Percentiles rank a stretch among this genome's conserved stretches.
phyloP scores from a whole-genome alignment of 2,113 vertebrate species.

The Laticauda colubrina region DNA sequence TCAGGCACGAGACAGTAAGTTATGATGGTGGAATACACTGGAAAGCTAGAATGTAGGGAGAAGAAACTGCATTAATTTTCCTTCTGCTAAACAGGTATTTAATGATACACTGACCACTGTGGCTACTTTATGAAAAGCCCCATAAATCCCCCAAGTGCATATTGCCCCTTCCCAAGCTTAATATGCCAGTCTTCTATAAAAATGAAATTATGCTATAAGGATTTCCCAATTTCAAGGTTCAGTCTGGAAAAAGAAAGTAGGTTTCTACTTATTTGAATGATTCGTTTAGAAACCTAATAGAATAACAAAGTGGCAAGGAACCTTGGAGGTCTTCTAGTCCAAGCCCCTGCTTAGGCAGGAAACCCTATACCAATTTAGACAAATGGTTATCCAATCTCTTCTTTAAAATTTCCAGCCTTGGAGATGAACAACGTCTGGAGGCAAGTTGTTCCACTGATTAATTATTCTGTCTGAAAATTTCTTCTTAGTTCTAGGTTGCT shows the following conservation, averaged over 20 bases:
- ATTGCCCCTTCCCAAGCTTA: background rate
- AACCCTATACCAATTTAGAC: too few species aligned
- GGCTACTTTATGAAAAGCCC: background rate
- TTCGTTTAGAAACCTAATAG: background rate
- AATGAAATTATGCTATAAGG: background rate
- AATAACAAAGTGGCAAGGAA: too few species aligned
- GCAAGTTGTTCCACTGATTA: too few species aligned
- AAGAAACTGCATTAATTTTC: background rate
- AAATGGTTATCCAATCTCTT: too few species aligned
- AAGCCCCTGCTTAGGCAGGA: too few species aligned
- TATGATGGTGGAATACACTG: background rate
- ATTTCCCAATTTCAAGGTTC: background rate
- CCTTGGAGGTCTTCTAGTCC: too few species aligned
- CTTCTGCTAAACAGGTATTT: background rate
- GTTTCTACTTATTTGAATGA: background rate
- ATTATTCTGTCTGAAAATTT: too few species aligned
- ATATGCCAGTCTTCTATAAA: background rate
- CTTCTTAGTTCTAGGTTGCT: too few species aligned
- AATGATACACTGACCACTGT: background rate
- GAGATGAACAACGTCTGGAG: too few species aligned
- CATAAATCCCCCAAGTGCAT: background rate
- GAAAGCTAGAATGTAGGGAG: background rate
- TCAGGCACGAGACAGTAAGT: background rate
- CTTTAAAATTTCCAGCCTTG: too few species aligned
- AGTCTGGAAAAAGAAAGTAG: background rate